These are phyloP conservation scores for Ochotona curzoniae DNA, from an alignment of 2,113 vertebrate genomes.

Conservation along the genomic window DNA sequence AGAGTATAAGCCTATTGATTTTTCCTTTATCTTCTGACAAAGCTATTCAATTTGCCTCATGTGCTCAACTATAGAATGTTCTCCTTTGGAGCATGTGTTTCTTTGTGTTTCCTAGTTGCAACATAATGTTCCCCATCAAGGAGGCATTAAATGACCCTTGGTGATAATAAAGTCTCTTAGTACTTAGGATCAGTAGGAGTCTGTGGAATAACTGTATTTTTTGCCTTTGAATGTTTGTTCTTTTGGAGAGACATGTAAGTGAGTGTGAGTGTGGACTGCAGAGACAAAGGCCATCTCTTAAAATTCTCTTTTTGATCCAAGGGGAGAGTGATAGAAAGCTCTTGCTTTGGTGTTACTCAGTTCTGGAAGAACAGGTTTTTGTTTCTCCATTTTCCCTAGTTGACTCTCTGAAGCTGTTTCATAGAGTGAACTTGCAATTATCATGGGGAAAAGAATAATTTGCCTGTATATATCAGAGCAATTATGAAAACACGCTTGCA, in stretches of 20 bases:
- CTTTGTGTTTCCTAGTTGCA: background rate
- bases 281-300: background rate
- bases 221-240: slow-evolving; percentile 26
- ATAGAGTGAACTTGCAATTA: background rate
- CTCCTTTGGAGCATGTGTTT: background rate
- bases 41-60: background rate
- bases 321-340: background rate
- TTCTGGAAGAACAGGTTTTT: background rate
- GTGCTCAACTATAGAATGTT: background rate
- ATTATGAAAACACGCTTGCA: background rate
- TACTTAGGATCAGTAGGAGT: background rate
- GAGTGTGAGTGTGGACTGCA: background rate
- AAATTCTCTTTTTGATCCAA: background rate
- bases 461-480: background rate
- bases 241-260: slow-evolving; percentile 11
- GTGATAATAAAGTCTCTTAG: background rate
- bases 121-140: background rate
- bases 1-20: background rate
- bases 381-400: background rate
- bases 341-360: slow-evolving; percentile 40
- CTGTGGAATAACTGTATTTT: slow-evolving; percentile 52
- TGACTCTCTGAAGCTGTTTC: background rate
- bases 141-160: background rate
- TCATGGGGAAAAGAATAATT: slow-evolving; percentile 29
- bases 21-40: background rate